phyloP scores from a whole-genome alignment of 2,113 vertebrate species.

The Cyphomyrus plagiostoma region DNA sequence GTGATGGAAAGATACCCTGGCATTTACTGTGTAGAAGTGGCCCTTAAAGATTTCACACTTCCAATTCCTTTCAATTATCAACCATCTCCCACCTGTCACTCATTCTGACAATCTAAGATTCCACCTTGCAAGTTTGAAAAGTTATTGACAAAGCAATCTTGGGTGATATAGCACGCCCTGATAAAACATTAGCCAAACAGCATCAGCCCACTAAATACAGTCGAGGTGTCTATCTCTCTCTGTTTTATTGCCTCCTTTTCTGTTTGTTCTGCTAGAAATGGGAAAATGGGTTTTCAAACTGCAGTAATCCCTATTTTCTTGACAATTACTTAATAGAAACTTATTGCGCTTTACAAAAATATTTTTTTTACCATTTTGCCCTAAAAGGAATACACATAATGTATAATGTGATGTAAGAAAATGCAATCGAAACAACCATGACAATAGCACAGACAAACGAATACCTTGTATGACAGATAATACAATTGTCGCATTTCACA shows the following conservation, averaged over 20 bases:
- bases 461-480: neutral
- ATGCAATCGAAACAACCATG: neutral
- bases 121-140: slow-evolving; percentile 68
- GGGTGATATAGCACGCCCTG: slow-evolving; percentile 79
- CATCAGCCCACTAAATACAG: slow-evolving; percentile 27
- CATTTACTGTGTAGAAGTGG: slow-evolving; percentile 91
- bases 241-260: neutral
- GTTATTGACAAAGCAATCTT: slow-evolving; percentile 98
- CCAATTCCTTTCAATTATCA: slow-evolving; percentile 98
- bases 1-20: slow-evolving; percentile 96
- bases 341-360: neutral
- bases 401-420: neutral
- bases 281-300: neutral
- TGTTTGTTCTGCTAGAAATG: neutral
- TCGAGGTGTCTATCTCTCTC: slow-evolving; percentile 19
- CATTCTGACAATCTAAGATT: slow-evolving; percentile 83
- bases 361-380: neutral
- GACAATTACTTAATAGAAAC: neutral
- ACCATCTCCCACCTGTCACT: slow-evolving; percentile 92
- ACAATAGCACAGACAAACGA: neutral
- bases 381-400: neutral
- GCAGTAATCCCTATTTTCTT: neutral
- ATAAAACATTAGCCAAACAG: slow-evolving; percentile 80
- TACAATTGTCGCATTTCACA: neutral
- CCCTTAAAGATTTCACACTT: slow-evolving; percentile 98